Evolutionary conservation across 2,113 vertebrate genomes (phyloP), one percentile per base, ranked within the genome.

Genomic region (Scatophagus argus): DNA sequence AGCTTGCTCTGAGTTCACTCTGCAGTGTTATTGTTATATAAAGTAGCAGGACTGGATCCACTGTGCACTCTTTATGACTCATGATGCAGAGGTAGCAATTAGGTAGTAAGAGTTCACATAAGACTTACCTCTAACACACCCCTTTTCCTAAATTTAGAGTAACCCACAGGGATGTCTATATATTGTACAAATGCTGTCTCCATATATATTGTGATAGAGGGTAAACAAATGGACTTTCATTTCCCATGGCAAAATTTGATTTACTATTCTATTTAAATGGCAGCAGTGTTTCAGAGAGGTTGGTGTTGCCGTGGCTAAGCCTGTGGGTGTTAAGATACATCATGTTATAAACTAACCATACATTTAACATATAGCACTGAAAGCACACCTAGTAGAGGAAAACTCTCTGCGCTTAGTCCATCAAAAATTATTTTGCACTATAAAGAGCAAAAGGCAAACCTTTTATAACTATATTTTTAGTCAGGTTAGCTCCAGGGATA

Each of bases 191-290:
- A 71, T 59, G 68, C 59, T 89, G 54, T n/a, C n/a, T n/a, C n/a
- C n/a, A n/a, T 46, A 74, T 84, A 79, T 77, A 77, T 84, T 80
- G 61, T 71, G 62, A 82, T 83, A 25, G 72, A 68, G 58, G 52
- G 29, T 74, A 79, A 78, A 78, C 73, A 88, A 87, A 86, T 89
- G 43, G 80, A 64, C 82, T 84, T 74, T 46, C 55, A 54, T 56
- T 59, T 65, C 90, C 84, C 19, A 34, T 46, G 83, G 90, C 84
- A 46, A 88, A 51, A 65, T 90, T 83, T 89, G 91, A 93, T 92
- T 91, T 88, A 90, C 81, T 71, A 71, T 81, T 82, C 77, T 82
- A 86, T 89, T 89, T 85, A 86, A 91, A 88, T 80, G 67, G 77
- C 64, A 60, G 41, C 69, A 64, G n/a, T 82, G 52, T 89, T 83